phyloP scores from a whole-genome alignment of 2,797 vertebrate genomes.

The Ctenochaetus hawaiiensis region DNA sequence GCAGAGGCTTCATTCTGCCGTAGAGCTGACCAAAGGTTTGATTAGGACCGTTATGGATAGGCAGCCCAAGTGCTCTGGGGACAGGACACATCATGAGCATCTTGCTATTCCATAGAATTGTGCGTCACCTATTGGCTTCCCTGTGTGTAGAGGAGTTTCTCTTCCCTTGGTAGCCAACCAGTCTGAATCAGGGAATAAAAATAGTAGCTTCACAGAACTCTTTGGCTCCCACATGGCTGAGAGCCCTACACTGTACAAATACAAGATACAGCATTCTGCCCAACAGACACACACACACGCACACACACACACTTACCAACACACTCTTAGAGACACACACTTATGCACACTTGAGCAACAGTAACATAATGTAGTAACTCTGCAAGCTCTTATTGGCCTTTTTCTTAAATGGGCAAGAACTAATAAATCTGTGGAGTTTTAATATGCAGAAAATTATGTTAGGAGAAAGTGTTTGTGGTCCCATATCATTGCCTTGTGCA shows the following conservation, averaged over 20 bases:
- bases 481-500: slow-evolving; percentile 51
- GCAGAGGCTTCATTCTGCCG: background rate
- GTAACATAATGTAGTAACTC: slow-evolving; percentile 51
- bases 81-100: slow-evolving; percentile 31
- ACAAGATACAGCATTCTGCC: slow-evolving; percentile 46
- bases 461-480: slow-evolving; percentile 26
- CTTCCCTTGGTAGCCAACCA: slow-evolving; percentile 30
- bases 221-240: slow-evolving; percentile 55
- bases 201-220: slow-evolving; percentile 61
- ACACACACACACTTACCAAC: background rate
- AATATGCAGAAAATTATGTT: slow-evolving; percentile 46
- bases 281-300: slow-evolving; percentile 2
- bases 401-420: slow-evolving; percentile 58
- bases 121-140: slow-evolving; percentile 36
- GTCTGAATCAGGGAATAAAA: slow-evolving; percentile 73
- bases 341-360: slow-evolving; percentile 43
- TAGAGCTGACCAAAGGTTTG: background rate
- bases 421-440: slow-evolving; percentile 50
- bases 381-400: slow-evolving; percentile 44
- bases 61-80: background rate
- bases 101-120: slow-evolving; percentile 54
- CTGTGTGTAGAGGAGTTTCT: slow-evolving; percentile 32
- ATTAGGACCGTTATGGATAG: background rate
- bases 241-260: slow-evolving; percentile 47
- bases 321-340: no score